Evolutionary conservation across 92 coral and sea anemone genomes (phyloP), one percentile per base, ranked within the genome.

Genomic region (Phenganax subtilis): DNA sequence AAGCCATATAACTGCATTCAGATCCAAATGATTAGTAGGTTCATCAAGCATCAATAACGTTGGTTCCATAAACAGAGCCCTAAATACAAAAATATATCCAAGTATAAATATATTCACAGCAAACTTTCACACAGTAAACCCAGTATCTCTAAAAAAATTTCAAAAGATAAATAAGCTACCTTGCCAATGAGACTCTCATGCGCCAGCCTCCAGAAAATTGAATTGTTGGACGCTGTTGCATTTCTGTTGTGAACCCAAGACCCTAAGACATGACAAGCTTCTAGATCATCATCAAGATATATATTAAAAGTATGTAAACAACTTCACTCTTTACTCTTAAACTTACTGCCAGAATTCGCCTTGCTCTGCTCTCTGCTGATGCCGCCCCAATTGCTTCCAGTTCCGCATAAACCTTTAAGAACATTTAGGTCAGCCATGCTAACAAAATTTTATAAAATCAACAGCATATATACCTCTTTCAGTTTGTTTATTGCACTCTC

Each of bases 171-270:
- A 54, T 10, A 52, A 53, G 37, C 0, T 85, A 93, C 97, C 99
- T 90, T 51, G 99, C 97, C 37, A 92, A 86, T 6, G 99, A 92
- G 16, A 96, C 99, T 80, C 99, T 91, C 98, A 93, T 93, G 61
- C 97, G 88, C 99, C 99, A 96, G 57, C 99, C 99, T 54, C 99
- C 99, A 6, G 99, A 96, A 80, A 96, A 96, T 61, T 92, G 97
- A 71, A 87, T 90, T 74, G 93, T 97, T 17, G 99, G 96, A 64
- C 99, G 88, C 72, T 89, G 89, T 71, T 96, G 99, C 99, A 96
- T 96, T 81, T 96, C 99, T 28, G 87, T 92, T 14, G 99, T 96
- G 55, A 96, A 96, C 17, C 99, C 99, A 75, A 96, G 93, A 96
- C 99, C 99, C 98, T 93, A 58, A 17, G 55, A 54, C 77, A 27